Evolutionary conservation across 92 coral and sea anemone species (phyloP), one percentile per base, ranked within the genome.

Genomic region (Epizoanthus scotinus): DNA sequence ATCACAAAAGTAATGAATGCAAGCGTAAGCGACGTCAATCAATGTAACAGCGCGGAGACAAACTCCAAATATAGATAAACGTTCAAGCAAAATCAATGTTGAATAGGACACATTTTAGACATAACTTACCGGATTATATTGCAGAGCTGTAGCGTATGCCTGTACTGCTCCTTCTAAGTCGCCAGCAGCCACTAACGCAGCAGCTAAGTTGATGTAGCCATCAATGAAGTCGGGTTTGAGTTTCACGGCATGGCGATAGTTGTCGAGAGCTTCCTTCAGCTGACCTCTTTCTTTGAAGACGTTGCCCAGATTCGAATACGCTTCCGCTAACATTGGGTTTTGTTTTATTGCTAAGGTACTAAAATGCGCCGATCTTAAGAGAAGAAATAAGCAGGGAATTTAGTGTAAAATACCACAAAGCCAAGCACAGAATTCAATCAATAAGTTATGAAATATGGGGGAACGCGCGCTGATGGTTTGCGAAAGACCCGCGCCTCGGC

Each of bases 141-240:
- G 99, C 71, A 96, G 52, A 13, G 99, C 99, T 9, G 99, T 96
- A 0, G 99, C 99, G 69, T 96, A 96, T 0, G 99, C 98, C 54
- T 94, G 97, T 2, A 96, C 99, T 42, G 99, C 99, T 27, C 99
- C 99, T 81, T 96, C 99, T 68, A 96, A 64, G 83, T 96, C 99
- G 0, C 99, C 99, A 64, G 99, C 99, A 84, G 99, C 99, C 34
- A 96, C 99, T 25, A 96, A 87, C 17, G 99, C 99, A n/a, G 99
- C 99, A 78, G 99, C 99, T 78, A 96, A 85, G 78, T 96, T 96
- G 64, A 96, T 96, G 73, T 96, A 96, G 70, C 99, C 99, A 88
- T 96, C 99, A 77, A 96, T 96, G 77, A 96, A 96, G 86, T 96
- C 99, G n/a, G 99, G 99, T 82, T 96, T 96, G 65, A 96, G 84